These are phyloP conservation scores for Schlechtendalia chinensis DNA, from an alignment of 1,140 invertebrate genomes.

Conservation along the genomic window DNA sequence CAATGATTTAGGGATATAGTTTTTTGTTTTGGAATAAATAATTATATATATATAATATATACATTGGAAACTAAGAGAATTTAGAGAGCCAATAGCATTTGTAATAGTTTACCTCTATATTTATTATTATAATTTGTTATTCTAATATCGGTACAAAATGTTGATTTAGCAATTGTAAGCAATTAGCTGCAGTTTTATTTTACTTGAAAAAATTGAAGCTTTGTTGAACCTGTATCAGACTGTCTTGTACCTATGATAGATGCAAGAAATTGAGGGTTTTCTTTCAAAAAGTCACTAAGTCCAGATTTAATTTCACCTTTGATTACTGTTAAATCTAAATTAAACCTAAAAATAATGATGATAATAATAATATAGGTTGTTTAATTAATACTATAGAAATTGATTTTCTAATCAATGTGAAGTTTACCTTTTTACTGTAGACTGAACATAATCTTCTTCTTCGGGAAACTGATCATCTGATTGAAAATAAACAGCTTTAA, in stretches of 20 bases:
- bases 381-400: neutral
- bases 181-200: conserved; percentile 48
- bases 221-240: conserved; percentile 75
- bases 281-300: conserved; percentile 63
- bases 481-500: conserved; percentile 75
- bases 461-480: conserved; percentile 77
- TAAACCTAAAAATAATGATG: conserved; percentile 61
- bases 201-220: conserved; percentile 70
- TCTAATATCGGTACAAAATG: no score
- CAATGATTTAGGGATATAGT: neutral
- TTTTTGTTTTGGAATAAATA: no score
- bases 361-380: neutral
- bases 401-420: conserved; percentile 21
- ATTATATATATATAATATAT: no score
- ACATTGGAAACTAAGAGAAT: neutral
- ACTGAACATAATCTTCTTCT: conserved; percentile 78
- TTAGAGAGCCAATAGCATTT: neutral
- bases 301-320: conserved; percentile 71
- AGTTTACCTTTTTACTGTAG: conserved; percentile 62
- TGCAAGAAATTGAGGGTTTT: conserved; percentile 71
- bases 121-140: neutral
- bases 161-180: neutral
- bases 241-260: conserved; percentile 84
- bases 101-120: neutral
- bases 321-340: conserved; percentile 69